Conservation (phyloP, 1,140 invertebrate genomes). For the Grapholita molesta region DNA sequence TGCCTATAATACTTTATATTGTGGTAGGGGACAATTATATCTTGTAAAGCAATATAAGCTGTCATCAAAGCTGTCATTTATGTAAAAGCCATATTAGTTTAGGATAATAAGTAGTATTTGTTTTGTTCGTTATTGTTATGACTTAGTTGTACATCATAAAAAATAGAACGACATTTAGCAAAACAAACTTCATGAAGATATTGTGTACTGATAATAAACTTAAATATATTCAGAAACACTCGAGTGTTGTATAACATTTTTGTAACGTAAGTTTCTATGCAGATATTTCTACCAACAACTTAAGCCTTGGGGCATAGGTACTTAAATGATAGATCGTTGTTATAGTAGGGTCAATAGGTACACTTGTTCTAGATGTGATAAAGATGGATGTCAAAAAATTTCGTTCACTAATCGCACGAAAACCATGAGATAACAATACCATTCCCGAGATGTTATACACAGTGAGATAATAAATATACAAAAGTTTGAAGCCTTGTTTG, state of each 20-base stretch:
- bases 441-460: conserved; percentile 12
- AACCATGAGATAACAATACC: conserved; percentile 12
- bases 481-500: conserved; percentile 27
- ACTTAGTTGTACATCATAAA: too few relatives aligned
- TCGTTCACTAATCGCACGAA: background rate
- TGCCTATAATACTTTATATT: background rate
- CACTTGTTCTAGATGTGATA: background rate
- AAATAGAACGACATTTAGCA: background rate
- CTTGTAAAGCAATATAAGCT: background rate
- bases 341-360: background rate
- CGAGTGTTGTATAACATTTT: background rate
- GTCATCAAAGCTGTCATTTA: background rate
- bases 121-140: background rate
- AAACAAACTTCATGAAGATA: background rate
- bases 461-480: conserved; percentile 30
- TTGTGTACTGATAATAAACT: background rate
- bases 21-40: background rate
- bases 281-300: background rate
- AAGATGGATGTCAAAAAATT: background rate
- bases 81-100: background rate
- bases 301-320: background rate
- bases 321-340: background rate
- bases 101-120: background rate
- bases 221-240: background rate
- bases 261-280: conserved; percentile 12